phyloP scores from a whole-genome alignment of 2,888 invertebrate genomes.

The Oligia fasciuncula region DNA sequence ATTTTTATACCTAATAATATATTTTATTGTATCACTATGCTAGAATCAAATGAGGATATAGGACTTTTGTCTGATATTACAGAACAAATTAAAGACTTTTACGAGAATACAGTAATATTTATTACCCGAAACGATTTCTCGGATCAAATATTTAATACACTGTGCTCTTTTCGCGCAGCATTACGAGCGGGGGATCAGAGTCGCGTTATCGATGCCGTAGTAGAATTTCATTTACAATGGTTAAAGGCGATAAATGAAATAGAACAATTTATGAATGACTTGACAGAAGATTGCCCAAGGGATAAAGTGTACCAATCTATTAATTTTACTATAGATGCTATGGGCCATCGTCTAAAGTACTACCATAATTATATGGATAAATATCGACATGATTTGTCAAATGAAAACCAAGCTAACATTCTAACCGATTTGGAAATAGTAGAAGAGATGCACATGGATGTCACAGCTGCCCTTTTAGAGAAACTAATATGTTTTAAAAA shows the following conservation, averaged over 20 bases:
- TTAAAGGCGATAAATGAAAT: slow-evolving; percentile 80
- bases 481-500: slow-evolving; percentile 79
- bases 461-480: slow-evolving; percentile 72
- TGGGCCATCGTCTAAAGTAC: slow-evolving; percentile 78
- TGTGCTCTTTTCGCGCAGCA: slow-evolving; percentile 77
- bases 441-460: slow-evolving; percentile 84
- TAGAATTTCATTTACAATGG: slow-evolving; percentile 85
- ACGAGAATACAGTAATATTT: slow-evolving; percentile 83
- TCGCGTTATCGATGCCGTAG: slow-evolving; percentile 76
- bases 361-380: slow-evolving; percentile 80
- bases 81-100: slow-evolving; percentile 82
- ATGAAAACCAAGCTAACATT: slow-evolving; percentile 74
- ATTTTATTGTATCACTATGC: slow-evolving; percentile 39
- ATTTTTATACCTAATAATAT: slow-evolving; percentile 4
- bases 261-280: slow-evolving; percentile 74
- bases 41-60: slow-evolving; percentile 64
- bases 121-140: slow-evolving; percentile 82
- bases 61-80: slow-evolving; percentile 81
- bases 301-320: slow-evolving; percentile 79
- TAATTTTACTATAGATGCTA: slow-evolving; percentile 81
- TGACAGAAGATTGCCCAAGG: slow-evolving; percentile 68
- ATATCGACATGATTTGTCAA: slow-evolving; percentile 70
- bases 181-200: slow-evolving; percentile 70
- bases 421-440: slow-evolving; percentile 83
- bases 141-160: slow-evolving; percentile 78